These are phyloP conservation scores for Doris montereyensis DNA, from an alignment of 2,888 invertebrate species.

Conservation along the genomic window DNA sequence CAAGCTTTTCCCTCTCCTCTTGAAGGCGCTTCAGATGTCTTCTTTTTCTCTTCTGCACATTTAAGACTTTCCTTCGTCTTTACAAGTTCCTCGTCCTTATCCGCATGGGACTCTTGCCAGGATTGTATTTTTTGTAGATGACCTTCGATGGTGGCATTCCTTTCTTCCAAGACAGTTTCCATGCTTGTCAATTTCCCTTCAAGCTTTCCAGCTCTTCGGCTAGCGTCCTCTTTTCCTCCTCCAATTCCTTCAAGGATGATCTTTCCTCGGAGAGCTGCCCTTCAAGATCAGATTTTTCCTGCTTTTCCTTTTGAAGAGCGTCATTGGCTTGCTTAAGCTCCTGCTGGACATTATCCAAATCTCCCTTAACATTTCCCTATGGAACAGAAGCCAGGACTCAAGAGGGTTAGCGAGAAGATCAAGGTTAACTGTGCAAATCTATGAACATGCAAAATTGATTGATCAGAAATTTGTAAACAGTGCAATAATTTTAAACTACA, in stretches of 20 bases:
- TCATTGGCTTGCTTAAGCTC: background rate
- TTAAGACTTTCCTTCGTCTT: no score
- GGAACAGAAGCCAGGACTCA: background rate
- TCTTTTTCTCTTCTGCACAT: no score
- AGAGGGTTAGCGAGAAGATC: background rate
- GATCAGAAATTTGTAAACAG: no score
- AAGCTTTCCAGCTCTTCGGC: constrained; percentile 24
- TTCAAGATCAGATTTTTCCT: constrained; percentile 45
- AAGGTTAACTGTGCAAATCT: no score
- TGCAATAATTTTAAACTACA: no score
- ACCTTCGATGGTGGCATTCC: background rate
- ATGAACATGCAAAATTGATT: no score
- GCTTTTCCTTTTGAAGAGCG: constrained; percentile 43
- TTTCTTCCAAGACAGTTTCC: constrained; percentile 10
- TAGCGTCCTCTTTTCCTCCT: constrained; percentile 11
- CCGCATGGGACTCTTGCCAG: constrained; percentile 9
- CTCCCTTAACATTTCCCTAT: constrained; percentile 33
- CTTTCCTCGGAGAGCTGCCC: constrained; percentile 48
- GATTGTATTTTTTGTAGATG: constrained; percentile 2
- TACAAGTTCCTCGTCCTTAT: no score
- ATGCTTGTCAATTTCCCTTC: constrained; percentile 32
- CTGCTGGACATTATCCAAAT: background rate
- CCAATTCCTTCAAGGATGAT: constrained; percentile 44
- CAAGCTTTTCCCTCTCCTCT: no score
- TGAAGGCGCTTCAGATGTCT: no score